Evolutionary conservation across 2,888 invertebrate genomes (phyloP).

Genomic region (Metellina segmentata): DNA sequence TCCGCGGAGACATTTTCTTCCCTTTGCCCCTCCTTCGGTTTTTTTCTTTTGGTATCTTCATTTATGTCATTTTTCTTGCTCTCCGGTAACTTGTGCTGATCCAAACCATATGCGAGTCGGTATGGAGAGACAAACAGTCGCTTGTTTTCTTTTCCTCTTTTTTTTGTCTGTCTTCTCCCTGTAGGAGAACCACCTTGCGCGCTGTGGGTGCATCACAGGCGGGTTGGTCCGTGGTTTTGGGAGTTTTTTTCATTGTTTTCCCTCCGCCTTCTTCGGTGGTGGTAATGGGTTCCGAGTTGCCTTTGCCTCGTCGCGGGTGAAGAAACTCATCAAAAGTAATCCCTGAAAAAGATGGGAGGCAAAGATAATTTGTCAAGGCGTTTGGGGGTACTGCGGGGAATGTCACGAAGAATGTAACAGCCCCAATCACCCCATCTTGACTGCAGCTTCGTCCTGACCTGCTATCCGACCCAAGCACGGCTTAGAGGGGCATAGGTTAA

Average conservation of each 20-base stretch:
- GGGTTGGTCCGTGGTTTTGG: neutral
- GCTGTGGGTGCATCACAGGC: neutral
- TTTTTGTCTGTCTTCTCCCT: neutral
- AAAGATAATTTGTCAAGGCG: neutral
- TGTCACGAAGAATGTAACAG: neutral
- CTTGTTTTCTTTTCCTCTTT: constrained; percentile 44
- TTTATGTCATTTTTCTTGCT: constrained; percentile 43
- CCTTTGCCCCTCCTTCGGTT: neutral
- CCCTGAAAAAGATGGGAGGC: neutral
- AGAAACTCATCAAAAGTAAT: constrained; percentile 51
- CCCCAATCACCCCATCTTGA: neutral
- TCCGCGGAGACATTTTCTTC: constrained; percentile 35
- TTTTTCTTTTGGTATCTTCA: neutral
- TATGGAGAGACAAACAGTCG: constrained; percentile 57
- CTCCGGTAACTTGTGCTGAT: constrained; percentile 57
- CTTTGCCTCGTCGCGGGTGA: constrained; percentile 34
- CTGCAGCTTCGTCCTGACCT: neutral
- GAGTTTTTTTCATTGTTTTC: neutral
- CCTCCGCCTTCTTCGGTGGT: neutral
- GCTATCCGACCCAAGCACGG: neutral
- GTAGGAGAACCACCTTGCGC: constrained; percentile 66
- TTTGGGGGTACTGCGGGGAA: no score
- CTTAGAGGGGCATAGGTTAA: neutral
- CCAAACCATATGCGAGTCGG: constrained; percentile 70
- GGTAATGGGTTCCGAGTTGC: constrained; percentile 1